phyloP scores from a whole-genome alignment of 2,113 vertebrate species.

The Lipophrys pholis region DNA sequence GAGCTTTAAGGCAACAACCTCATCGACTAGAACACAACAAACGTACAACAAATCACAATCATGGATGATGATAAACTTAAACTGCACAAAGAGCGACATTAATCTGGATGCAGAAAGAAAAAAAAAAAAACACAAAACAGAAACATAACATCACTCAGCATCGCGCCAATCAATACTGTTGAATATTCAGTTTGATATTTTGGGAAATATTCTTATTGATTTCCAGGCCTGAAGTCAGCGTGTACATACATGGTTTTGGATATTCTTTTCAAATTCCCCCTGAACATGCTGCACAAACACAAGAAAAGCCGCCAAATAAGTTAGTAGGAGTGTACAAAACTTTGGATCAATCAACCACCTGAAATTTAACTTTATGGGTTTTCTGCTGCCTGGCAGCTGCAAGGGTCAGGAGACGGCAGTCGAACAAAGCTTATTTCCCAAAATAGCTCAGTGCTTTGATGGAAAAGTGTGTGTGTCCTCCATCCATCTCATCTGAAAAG shows the following conservation, averaged over 20 bases:
- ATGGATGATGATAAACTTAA: constrained; percentile 35
- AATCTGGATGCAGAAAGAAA: constrained; percentile 38
- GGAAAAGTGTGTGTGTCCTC: neutral
- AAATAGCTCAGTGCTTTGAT: neutral
- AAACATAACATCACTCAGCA: constrained; percentile 18
- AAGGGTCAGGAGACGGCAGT: neutral
- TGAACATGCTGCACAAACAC: too few relatives aligned
- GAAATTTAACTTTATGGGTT: too few relatives aligned
- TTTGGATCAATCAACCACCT: too few relatives aligned
- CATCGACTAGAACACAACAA: constrained; percentile 21
- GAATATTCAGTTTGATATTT: constrained; percentile 15
- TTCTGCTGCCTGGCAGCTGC: neutral
- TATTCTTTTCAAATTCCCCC: too few relatives aligned
- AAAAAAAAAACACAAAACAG: constrained; percentile 7
- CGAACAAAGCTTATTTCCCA: neutral
- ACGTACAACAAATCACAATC: constrained; percentile 19
- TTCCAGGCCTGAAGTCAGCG: neutral
- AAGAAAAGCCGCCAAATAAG: too few relatives aligned
- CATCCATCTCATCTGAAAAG: constrained; percentile 72
- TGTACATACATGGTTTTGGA: too few relatives aligned
- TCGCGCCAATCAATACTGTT: neutral
- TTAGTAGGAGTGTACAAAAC: too few relatives aligned
- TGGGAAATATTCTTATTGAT: constrained; percentile 21
- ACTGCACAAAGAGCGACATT: constrained; percentile 14
- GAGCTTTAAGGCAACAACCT: constrained; percentile 62